Percentiles rank a stretch among this genome's conserved stretches.
Conservation (phyloP, 2,888 invertebrate species). For the Aromia moschata region DNA sequence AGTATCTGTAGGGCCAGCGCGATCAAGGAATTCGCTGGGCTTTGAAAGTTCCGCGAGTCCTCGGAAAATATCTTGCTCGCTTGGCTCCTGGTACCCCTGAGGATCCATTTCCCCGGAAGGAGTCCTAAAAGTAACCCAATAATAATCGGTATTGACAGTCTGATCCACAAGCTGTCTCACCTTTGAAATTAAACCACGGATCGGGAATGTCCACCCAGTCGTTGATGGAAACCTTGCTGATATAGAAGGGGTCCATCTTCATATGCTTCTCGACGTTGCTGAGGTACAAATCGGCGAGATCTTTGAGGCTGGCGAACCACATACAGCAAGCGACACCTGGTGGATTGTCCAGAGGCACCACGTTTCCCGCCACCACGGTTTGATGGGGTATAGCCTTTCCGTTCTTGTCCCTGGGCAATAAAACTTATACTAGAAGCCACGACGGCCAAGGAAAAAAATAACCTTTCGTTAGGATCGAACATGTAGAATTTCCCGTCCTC, state of each 20-base stretch:
- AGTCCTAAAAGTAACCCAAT: slow-evolving; percentile 41
- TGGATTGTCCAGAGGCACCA: slow-evolving; percentile 41
- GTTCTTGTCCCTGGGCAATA: slow-evolving; percentile 50
- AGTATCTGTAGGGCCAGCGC: slow-evolving; percentile 58
- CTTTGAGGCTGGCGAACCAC: slow-evolving; percentile 56
- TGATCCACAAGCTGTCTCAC: slow-evolving; percentile 34
- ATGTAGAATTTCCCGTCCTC: slow-evolving; percentile 61
- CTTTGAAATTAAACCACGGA: slow-evolving; percentile 59
- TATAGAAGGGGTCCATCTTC: slow-evolving; percentile 44
- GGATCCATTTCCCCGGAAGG: slow-evolving; percentile 54
- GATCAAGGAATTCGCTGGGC: slow-evolving; percentile 61
- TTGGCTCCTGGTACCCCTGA: slow-evolving; percentile 58
- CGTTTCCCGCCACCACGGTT: slow-evolving; percentile 41
- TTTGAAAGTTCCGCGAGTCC: slow-evolving; percentile 61
- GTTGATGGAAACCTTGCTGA: slow-evolving; percentile 56
- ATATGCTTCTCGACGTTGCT: slow-evolving; percentile 53
- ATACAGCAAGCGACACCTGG: slow-evolving; percentile 60
- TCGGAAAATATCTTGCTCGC: slow-evolving; percentile 55
- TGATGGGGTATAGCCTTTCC: slow-evolving; percentile 43
- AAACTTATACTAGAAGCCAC: neutral
- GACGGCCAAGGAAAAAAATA: neutral
- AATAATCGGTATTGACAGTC: neutral
- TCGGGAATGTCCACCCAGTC: slow-evolving; percentile 54
- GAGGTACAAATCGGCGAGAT: slow-evolving; percentile 59
- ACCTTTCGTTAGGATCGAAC: slow-evolving; percentile 62